These are phyloP conservation scores for Pangasianodon gigas DNA, from an alignment of 2,113 vertebrate genomes.

Conservation along the genomic window DNA sequence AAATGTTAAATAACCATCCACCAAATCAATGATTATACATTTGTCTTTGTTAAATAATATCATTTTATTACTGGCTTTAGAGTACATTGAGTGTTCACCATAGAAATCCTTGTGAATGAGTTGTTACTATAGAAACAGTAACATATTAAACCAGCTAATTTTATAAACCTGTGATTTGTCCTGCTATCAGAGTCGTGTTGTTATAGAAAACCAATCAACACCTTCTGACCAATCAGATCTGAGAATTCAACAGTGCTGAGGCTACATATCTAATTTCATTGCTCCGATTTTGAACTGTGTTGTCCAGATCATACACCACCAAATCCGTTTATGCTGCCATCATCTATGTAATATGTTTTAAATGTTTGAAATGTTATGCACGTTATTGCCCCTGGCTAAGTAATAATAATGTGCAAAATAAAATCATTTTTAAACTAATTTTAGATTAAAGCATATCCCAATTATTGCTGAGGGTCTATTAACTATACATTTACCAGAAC, in stretches of 20 bases:
- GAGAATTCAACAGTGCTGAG: too few relatives aligned
- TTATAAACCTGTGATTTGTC: neutral
- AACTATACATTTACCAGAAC: neutral
- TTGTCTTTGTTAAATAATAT: too few relatives aligned
- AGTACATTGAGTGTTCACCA: too few relatives aligned
- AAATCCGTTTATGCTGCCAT: neutral
- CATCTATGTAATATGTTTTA: neutral
- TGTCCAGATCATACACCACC: neutral
- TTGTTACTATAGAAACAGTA: neutral
- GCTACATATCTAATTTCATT: neutral
- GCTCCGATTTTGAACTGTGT: neutral
- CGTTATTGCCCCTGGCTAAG: neutral
- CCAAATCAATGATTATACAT: too few relatives aligned
- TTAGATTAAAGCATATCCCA: neutral
- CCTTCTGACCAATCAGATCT: neutral
- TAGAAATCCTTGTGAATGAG: too few relatives aligned
- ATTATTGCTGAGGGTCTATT: neutral
- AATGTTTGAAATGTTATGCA: neutral
- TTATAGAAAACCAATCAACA: neutral
- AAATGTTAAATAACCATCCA: too few relatives aligned
- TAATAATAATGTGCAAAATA: neutral
- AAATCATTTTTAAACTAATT: neutral
- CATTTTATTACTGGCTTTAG: too few relatives aligned
- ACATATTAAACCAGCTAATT: neutral
- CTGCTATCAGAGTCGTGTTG: neutral